A percentile compares a stretch with the other conserved stretches of the same genome.
These are phyloP conservation scores for Aphis craccivora DNA, from an alignment of 1,140 invertebrate genomes.

Conservation along the genomic window DNA sequence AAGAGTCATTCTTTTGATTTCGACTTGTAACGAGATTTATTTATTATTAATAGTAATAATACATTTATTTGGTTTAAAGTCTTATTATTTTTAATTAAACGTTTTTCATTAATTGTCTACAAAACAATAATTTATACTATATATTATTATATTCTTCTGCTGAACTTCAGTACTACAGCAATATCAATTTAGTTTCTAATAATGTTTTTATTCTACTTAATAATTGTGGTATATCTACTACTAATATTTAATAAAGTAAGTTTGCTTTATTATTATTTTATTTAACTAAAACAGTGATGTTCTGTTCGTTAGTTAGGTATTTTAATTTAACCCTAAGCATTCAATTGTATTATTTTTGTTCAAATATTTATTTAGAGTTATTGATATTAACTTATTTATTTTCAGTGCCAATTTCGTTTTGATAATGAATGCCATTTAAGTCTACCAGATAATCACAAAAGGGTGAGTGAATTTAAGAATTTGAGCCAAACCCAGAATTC, in stretches of 20 bases:
- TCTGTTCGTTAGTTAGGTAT: not conserved
- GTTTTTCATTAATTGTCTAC: not conserved
- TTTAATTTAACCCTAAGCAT: not conserved
- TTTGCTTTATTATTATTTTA: not conserved
- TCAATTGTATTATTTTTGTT: not conserved
- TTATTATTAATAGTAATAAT: not conserved
- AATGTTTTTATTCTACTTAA: not conserved
- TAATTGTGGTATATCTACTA: too few relatives aligned
- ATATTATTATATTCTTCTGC: not conserved
- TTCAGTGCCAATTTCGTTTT: conserved; percentile 96
- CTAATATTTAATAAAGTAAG: too few relatives aligned
- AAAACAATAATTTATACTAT: not conserved
- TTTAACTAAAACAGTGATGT: not conserved
- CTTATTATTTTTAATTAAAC: not conserved
- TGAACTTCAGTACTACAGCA: not conserved
- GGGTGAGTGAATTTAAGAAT: conserved; percentile 77
- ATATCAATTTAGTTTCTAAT: not conserved
- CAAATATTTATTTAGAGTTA: not conserved
- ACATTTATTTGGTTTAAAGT: not conserved
- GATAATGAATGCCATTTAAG: conserved; percentile 97
- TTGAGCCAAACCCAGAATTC: conserved; percentile 48
- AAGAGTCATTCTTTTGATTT: not conserved
- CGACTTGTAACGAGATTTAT: not conserved
- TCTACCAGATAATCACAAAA: conserved; percentile 92
- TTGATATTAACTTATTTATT: conserved; percentile 43